A percentile compares a stretch with the other conserved stretches of the same genome.
Evolutionary conservation across 2,888 invertebrate species (phyloP).

Genomic region (Tenodera sinensis): DNA sequence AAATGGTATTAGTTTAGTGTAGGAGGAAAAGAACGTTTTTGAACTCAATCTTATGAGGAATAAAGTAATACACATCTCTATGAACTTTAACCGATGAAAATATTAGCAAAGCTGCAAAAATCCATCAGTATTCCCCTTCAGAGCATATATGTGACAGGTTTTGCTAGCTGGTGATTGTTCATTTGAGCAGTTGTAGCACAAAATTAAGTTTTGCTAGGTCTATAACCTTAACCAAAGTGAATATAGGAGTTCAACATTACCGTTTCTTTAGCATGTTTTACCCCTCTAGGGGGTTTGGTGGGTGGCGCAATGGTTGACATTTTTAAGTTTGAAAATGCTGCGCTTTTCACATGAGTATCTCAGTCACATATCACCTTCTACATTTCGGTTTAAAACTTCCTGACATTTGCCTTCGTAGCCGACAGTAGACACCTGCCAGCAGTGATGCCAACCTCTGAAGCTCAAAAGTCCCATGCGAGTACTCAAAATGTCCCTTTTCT

Average conservation of each 20-base stretch:
- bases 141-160: too few species aligned
- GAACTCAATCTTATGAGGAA: too few species aligned
- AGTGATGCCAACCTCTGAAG: too few species aligned
- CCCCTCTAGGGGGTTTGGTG: conserved; percentile 80
- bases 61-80: too few species aligned
- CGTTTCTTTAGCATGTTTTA: conserved; percentile 82
- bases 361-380: background rate
- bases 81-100: too few species aligned
- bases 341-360: background rate
- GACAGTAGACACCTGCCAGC: too few species aligned
- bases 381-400: background rate
- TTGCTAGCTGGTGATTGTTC: background rate
- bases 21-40: too few species aligned
- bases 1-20: too few species aligned
- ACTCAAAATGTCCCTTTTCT: too few species aligned
- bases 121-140: too few species aligned
- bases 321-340: background rate
- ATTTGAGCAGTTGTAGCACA: background rate
- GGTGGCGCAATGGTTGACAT: conserved; percentile 55
- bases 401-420: background rate
- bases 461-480: too few species aligned
- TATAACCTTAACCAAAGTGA: background rate
- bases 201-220: background rate
- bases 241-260: conserved; percentile 49
- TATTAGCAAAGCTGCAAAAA: too few species aligned